These are phyloP conservation scores for Lithobates pipiens DNA, from an alignment of 2,797 vertebrate species.

Conservation along the genomic window DNA sequence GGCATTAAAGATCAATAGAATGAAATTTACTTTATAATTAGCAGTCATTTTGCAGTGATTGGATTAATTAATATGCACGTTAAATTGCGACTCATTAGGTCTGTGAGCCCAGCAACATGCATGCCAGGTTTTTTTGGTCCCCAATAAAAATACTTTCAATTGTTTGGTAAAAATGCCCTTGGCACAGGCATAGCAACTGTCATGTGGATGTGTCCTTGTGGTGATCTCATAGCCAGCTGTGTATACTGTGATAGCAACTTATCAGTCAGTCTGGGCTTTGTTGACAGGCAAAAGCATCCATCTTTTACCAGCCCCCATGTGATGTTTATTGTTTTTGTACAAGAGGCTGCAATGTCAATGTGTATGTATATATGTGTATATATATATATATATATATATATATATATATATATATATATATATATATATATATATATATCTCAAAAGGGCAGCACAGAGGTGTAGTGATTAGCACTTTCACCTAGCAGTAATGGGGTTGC, in stretches of 20 bases:
- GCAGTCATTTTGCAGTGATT: background rate
- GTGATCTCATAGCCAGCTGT: slow-evolving; percentile 74
- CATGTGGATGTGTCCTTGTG: slow-evolving; percentile 58
- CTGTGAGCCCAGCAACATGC: slow-evolving; percentile 48
- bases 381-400: too few species aligned
- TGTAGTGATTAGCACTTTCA: too few species aligned
- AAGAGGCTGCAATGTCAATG: background rate
- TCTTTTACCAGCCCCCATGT: background rate
- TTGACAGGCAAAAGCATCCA: slow-evolving; percentile 23
- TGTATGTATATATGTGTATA: too few species aligned
- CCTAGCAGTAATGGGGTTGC: too few species aligned
- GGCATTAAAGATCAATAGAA: background rate
- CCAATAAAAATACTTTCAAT: slow-evolving; percentile 65
- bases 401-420: too few species aligned
- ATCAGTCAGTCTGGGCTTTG: slow-evolving; percentile 36
- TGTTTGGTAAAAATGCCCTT: slow-evolving; percentile 63
- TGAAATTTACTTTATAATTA: background rate
- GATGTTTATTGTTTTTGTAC: slow-evolving; percentile 2
- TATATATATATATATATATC: too few species aligned
- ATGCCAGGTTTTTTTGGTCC: slow-evolving; percentile 63
- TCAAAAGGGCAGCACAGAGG: too few species aligned
- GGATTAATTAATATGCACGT: background rate
- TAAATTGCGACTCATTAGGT: slow-evolving; percentile 2
- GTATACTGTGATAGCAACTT: slow-evolving; percentile 58
- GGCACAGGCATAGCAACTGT: slow-evolving; percentile 55